phyloP scores from a whole-genome alignment of 2,113 vertebrate genomes.

The Aegypius monachus region DNA sequence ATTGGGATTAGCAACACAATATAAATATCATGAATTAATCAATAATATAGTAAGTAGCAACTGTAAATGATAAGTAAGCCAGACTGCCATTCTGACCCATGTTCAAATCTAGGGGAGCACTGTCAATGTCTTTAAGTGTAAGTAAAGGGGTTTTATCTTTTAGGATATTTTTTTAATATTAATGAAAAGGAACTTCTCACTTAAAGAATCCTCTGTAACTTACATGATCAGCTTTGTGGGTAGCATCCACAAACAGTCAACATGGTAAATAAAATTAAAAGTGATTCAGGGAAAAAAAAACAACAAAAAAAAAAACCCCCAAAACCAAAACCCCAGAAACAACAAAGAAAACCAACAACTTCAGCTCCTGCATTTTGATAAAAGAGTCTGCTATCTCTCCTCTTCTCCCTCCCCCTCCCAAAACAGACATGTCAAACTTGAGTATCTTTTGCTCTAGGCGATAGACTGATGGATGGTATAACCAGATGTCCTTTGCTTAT shows the following conservation, averaged over 20 bases:
- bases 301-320: neutral
- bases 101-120: neutral
- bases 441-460: conserved; percentile 30
- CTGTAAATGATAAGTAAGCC: neutral
- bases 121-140: neutral
- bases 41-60: neutral
- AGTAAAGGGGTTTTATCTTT: neutral
- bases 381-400: neutral
- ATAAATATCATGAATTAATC: neutral
- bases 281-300: fast-evolving
- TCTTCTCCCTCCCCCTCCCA: neutral
- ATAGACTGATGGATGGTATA: conserved; percentile 16
- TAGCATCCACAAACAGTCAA: neutral
- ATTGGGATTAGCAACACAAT: neutral
- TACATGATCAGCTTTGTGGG: neutral
- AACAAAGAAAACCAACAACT: neutral
- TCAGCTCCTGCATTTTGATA: neutral
- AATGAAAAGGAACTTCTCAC: neutral
- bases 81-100: neutral
- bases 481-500: conserved; percentile 45
- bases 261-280: neutral
- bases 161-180: neutral
- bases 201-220: neutral
- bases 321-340: neutral
- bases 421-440: conserved; percentile 40